These are phyloP conservation scores for Urocolius indicus DNA, from an alignment of 2,113 vertebrate genomes.

Conservation along the genomic window DNA sequence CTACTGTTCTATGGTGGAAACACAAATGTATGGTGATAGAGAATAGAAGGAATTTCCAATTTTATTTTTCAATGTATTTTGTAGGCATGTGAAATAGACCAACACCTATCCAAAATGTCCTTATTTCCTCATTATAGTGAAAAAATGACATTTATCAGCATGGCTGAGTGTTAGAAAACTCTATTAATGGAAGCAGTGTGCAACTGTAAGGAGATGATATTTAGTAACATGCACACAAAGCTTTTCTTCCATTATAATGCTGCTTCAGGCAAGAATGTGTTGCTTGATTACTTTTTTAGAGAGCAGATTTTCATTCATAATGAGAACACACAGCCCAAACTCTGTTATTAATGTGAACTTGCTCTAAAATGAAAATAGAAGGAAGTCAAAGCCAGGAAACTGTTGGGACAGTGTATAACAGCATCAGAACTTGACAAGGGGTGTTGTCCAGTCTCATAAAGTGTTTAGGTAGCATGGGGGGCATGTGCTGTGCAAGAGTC, in stretches of 20 bases:
- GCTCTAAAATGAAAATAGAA: not conserved
- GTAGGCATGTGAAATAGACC: not conserved
- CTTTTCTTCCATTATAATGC: slow-evolving; percentile 34
- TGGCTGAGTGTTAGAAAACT: not conserved
- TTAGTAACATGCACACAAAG: slow-evolving; percentile 9
- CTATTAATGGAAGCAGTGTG: not conserved
- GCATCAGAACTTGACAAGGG: not conserved
- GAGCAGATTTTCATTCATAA: slow-evolving; percentile 59
- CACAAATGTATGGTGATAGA: not conserved
- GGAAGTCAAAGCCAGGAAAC: not conserved
- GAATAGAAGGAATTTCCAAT: not conserved
- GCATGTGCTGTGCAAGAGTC: not conserved
- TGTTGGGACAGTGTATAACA: not conserved
- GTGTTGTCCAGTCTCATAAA: not conserved
- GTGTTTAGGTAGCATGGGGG: not conserved
- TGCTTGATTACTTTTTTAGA: slow-evolving; percentile 50
- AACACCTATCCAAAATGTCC: not conserved
- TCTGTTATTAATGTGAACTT: not conserved
- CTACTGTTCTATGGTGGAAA: not conserved
- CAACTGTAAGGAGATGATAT: slow-evolving; percentile 6
- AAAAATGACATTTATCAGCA: slow-evolving; percentile 34
- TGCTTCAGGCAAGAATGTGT: slow-evolving; percentile 18
- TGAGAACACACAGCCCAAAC: slow-evolving; percentile 1
- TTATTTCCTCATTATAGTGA: not conserved
- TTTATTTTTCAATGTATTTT: not conserved